Conservation (phyloP, 2,888 invertebrate genomes). For the Barypeithes pellucidus region DNA sequence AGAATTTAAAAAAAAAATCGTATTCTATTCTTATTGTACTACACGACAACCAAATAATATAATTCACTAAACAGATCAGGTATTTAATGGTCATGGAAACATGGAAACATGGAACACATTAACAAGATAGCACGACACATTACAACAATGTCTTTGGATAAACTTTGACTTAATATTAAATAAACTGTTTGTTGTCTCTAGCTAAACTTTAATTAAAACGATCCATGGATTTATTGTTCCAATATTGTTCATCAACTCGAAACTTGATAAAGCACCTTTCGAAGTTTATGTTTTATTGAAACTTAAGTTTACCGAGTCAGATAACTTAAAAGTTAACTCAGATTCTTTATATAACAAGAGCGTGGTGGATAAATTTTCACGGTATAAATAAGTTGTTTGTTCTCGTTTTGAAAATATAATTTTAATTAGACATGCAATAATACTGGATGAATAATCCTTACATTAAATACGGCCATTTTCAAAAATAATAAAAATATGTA, state of each 20-base stretch:
- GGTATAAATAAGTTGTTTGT: not conserved
- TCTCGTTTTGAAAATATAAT: not conserved
- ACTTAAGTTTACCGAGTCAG: not conserved
- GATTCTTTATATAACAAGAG: not conserved
- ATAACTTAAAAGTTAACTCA: slow-evolving; percentile 1
- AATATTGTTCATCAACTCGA: slow-evolving; percentile 18
- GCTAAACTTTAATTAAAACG: slow-evolving; percentile 19
- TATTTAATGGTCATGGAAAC: too few relatives aligned
- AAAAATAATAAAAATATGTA: too few relatives aligned
- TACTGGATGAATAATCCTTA: too few relatives aligned
- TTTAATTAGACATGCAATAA: not conserved
- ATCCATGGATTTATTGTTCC: slow-evolving; percentile 15
- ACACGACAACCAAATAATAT: too few relatives aligned
- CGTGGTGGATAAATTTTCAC: not conserved
- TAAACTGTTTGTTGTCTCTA: slow-evolving; percentile 1
- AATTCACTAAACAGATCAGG: too few relatives aligned
- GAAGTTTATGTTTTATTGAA: slow-evolving; percentile 18
- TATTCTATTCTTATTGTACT: too few relatives aligned
- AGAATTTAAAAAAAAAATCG: too few relatives aligned
- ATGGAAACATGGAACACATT: too few relatives aligned
- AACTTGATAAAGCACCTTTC: slow-evolving; percentile 14
- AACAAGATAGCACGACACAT: not conserved
- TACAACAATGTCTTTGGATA: not conserved
- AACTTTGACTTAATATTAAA: slow-evolving; percentile 6
- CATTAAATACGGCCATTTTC: too few relatives aligned